These are phyloP conservation scores for Bembecia ichneumoniformis DNA, from an alignment of 2,888 invertebrate species.

Conservation along the genomic window DNA sequence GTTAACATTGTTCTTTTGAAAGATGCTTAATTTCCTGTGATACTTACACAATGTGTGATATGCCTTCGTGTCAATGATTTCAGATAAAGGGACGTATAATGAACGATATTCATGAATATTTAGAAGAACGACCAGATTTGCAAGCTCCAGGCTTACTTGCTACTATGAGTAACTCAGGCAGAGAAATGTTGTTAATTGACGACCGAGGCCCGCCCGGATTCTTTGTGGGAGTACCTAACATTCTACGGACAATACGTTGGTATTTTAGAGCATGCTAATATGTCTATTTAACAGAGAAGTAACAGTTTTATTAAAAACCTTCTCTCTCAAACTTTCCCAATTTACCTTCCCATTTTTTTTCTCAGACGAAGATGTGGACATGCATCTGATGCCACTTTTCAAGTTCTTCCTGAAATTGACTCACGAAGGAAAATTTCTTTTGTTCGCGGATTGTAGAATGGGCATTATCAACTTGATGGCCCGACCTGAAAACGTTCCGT, in stretches of 20 bases:
- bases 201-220: constrained; percentile 47
- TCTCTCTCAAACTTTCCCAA: too few species aligned
- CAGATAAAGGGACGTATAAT: constrained; percentile 38
- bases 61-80: background rate
- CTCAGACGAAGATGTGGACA: constrained; percentile 12
- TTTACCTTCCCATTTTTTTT: background rate
- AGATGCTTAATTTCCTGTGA: too few species aligned
- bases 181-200: constrained; percentile 38
- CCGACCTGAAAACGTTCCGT: constrained; percentile 13
- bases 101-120: constrained; percentile 46
- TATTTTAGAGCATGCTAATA: too few species aligned
- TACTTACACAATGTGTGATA: too few species aligned
- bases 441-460: constrained; percentile 41
- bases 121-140: constrained; percentile 47
- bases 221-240: constrained; percentile 43
- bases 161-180: constrained; percentile 25
- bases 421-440: constrained; percentile 29
- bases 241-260: constrained; percentile 12
- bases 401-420: constrained; percentile 43
- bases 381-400: constrained; percentile 29
- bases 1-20: too few species aligned
- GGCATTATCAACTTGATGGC: constrained; percentile 26
- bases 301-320: too few species aligned
- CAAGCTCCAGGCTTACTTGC: constrained; percentile 37
- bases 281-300: too few species aligned